These are phyloP conservation scores for Lysiphlebus fabarum DNA, from an alignment of 1,140 invertebrate species.

Conservation along the genomic window DNA sequence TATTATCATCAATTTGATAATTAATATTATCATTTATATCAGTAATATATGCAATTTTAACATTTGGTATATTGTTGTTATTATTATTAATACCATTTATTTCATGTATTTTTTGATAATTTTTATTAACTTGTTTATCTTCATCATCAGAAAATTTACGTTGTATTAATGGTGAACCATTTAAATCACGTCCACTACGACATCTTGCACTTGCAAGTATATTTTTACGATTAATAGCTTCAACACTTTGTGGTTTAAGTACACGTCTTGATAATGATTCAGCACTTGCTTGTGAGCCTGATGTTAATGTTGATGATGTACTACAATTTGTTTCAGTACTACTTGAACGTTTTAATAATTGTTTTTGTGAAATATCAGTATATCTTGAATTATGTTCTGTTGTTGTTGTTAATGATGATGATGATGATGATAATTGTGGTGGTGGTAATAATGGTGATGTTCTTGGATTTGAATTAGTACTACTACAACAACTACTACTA, in stretches of 20 bases:
- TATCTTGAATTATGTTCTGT: slow-evolving; percentile 59
- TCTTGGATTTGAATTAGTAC: slow-evolving; percentile 31
- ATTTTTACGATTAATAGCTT: slow-evolving; percentile 81
- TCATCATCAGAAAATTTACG: slow-evolving; percentile 60
- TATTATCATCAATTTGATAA: slow-evolving; percentile 41
- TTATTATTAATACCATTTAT: slow-evolving; percentile 21
- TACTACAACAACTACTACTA: slow-evolving; percentile 38
- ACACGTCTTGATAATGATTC: slow-evolving; percentile 57
- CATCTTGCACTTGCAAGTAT: slow-evolving; percentile 82
- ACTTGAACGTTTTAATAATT: slow-evolving; percentile 39
- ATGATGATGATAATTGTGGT: slow-evolving; percentile 35
- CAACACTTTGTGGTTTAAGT: slow-evolving; percentile 72
- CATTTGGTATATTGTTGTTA: slow-evolving; percentile 30
- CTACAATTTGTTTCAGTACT: slow-evolving; percentile 45
- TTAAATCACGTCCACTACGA: slow-evolving; percentile 70
- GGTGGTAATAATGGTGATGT: too few relatives aligned
- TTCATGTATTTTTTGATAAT: slow-evolving; percentile 19
- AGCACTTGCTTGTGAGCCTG: slow-evolving; percentile 64
- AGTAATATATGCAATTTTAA: slow-evolving; percentile 46
- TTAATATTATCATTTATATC: slow-evolving; percentile 50
- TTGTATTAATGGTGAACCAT: slow-evolving; percentile 67
- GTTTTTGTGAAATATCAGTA: slow-evolving; percentile 59
- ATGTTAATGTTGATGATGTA: slow-evolving; percentile 61
- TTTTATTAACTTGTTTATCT: slow-evolving; percentile 44
- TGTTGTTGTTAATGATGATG: slow-evolving; percentile 39